Evolutionary conservation across 2,888 invertebrate genomes (phyloP).

Genomic region (Calameuta pallipes): DNA sequence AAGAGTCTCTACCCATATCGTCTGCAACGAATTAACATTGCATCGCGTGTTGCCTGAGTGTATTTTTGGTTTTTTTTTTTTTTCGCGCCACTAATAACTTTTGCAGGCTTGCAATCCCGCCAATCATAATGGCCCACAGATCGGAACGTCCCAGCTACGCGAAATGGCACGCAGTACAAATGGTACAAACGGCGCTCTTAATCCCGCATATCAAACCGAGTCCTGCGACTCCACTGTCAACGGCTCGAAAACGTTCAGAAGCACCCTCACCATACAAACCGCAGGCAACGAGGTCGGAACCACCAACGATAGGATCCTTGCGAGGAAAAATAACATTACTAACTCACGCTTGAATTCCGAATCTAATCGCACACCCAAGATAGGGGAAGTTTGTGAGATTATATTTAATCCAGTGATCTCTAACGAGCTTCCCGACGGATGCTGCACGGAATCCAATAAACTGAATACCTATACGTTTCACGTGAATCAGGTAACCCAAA

Average conservation of each 20-base stretch:
- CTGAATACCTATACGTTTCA: background rate
- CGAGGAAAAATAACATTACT: background rate
- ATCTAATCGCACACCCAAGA: slow-evolving; percentile 5
- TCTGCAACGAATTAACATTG: background rate
- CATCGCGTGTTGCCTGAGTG: slow-evolving; percentile 9
- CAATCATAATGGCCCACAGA: background rate
- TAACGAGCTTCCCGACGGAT: background rate
- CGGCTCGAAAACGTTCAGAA: slow-evolving; percentile 60
- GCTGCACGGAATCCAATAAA: background rate
- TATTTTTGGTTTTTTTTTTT: slow-evolving; percentile 4
- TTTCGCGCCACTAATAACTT: slow-evolving; percentile 55
- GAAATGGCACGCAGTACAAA: background rate
- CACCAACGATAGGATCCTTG: slow-evolving; percentile 45
- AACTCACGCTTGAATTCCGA: slow-evolving; percentile 9
- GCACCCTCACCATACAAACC: slow-evolving; percentile 61
- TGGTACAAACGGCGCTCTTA: background rate
- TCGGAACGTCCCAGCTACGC: background rate
- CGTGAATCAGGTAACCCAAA: background rate
- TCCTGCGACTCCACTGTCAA: slow-evolving; percentile 29
- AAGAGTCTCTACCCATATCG: background rate
- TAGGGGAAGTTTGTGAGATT: slow-evolving; percentile 6
- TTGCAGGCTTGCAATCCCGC: slow-evolving; percentile 54
- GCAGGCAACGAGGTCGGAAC: slow-evolving; percentile 37
- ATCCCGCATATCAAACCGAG: slow-evolving; percentile 9
- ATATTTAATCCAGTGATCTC: background rate